Base-by-base conservation (phyloP, 2,888 invertebrate species). In the Barypeithes pellucidus region DNA sequence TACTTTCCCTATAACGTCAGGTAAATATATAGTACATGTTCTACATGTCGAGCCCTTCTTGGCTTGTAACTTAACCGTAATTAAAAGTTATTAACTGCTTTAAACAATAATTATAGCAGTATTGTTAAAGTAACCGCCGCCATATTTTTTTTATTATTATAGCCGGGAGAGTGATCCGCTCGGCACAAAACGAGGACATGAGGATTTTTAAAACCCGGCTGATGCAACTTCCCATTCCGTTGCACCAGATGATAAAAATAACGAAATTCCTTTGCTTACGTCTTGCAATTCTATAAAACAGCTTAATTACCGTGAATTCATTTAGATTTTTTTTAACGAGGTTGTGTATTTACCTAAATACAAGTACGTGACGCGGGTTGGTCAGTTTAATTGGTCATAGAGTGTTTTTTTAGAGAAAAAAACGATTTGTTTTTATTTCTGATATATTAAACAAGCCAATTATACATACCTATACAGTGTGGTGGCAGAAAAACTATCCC, bases 201-300 rank as follows among this genome's bases (percentile, higher is more conserved):
- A 66, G 67, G 72, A 67, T 67, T 72, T 71, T 66, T 67, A 14
- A 60, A 72, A 72, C 50, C 61, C 20, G 72, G 72, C 72, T 72
- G 72, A 72, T 67, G 72, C 72, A 72, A 72, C 61, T 52, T 61
- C 20, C 45, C 61, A 59, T 57, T n/a, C 16, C 43, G 41, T 72
- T 72, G 72, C 72, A 72, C 66, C 20, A 72, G 72, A 65, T 47
- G 41, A 52, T 67, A 72, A 72, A 72, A 72, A 65, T 66, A 72
- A 72, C 33, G 29, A 72, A 72, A 72, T 72, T 67, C 72, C 69
- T 61, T 61, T 39, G 39, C 43, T 43, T 18, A 36, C 20, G 14
- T 14, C 57, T 57, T 60, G 22, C 5, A 33, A n/a, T 14, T 66
- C 18, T 16, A 57, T 45, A 39, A 33, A 52, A 52, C 59, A 59